Evolutionary conservation across 1,140 invertebrate species (phyloP).

Genomic region (Drusus annulatus): DNA sequence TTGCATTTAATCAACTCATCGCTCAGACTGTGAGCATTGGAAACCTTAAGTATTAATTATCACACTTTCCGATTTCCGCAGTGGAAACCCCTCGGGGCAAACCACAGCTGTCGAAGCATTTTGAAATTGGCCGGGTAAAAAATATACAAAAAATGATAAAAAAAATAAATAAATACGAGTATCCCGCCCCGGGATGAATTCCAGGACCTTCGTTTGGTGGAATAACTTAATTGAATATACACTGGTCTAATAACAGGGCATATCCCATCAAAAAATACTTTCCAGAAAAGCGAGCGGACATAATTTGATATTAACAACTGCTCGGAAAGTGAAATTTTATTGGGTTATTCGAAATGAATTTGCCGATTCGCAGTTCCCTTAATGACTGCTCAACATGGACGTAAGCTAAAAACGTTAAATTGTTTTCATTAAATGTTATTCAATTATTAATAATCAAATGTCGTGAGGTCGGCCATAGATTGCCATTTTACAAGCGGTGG

Average conservation of each 20-base stretch:
- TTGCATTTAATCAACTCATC: background rate
- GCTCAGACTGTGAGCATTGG: background rate
- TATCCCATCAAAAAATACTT: constrained; percentile 49
- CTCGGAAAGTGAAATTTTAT: constrained; percentile 42
- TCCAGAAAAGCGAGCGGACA: background rate
- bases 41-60: constrained; percentile 29
- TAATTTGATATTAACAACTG: constrained; percentile 35
- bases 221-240: constrained; percentile 60
- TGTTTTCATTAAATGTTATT: constrained; percentile 38
- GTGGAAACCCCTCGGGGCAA: constrained; percentile 19
- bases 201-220: constrained; percentile 54
- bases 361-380: constrained; percentile 7
- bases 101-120: constrained; percentile 47
- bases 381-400: constrained; percentile 36
- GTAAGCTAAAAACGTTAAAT: constrained; percentile 9
- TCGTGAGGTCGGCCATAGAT: no score
- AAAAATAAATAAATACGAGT: constrained; percentile 11
- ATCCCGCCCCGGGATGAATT: constrained; percentile 20
- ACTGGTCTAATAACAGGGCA: constrained; percentile 56
- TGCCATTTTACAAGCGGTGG: no score
- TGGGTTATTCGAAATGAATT: constrained; percentile 35
- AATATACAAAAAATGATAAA: constrained; percentile 17
- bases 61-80: constrained; percentile 39
- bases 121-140: constrained; percentile 45
- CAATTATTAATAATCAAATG: constrained; percentile 11